These are phyloP conservation scores for Prosapia bicincta DNA, from an alignment of 2,888 invertebrate species.

Conservation along the genomic window DNA sequence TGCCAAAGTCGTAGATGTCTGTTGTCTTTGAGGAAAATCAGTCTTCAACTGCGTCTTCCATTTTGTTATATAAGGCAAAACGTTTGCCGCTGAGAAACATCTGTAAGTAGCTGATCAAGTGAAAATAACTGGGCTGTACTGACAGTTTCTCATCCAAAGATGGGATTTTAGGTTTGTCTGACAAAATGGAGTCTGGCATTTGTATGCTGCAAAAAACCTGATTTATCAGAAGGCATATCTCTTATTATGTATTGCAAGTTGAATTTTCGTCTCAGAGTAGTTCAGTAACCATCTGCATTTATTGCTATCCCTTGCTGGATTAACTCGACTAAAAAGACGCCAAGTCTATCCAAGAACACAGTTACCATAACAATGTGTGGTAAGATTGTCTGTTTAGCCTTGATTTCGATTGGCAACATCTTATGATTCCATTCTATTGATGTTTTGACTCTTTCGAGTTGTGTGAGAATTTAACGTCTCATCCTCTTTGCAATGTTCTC, in stretches of 20 bases:
- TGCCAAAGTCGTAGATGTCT: slow-evolving; percentile 15
- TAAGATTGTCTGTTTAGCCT: slow-evolving; percentile 20
- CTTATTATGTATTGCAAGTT: background rate
- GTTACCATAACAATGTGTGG: background rate
- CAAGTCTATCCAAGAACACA: background rate
- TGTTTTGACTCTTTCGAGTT: too few relatives aligned
- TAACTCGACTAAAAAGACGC: background rate
- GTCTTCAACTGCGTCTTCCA: slow-evolving; percentile 22
- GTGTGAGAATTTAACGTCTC: too few relatives aligned
- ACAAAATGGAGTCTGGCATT: background rate
- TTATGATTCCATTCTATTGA: slow-evolving; percentile 24
- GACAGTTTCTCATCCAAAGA: background rate
- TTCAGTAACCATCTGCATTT: background rate
- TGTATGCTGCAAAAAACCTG: background rate
- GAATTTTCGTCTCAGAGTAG: background rate
- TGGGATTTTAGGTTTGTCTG: background rate
- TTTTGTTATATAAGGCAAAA: slow-evolving; percentile 18
- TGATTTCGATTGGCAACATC: slow-evolving; percentile 16
- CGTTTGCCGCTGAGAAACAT: slow-evolving; percentile 7
- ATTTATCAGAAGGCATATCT: background rate
- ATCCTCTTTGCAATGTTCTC: too few relatives aligned
- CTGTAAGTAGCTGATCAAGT: slow-evolving; percentile 20
- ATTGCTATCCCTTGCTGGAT: background rate
- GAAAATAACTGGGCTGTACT: slow-evolving; percentile 17
- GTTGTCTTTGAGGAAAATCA: slow-evolving; percentile 13